phyloP scores from a whole-genome alignment of 2,113 vertebrate species.

The Platanista minor region DNA sequence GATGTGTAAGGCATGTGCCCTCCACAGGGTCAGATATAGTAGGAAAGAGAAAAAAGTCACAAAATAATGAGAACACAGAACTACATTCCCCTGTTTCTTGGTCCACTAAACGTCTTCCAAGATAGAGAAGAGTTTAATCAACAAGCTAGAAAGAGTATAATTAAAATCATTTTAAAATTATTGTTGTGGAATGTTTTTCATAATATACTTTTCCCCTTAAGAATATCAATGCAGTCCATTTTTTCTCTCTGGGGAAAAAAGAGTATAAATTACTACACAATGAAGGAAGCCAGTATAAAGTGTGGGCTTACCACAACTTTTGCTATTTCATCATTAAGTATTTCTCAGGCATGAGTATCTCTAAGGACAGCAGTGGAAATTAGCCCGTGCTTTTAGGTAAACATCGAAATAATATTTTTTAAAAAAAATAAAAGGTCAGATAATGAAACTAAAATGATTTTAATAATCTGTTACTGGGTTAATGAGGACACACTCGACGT shows the following conservation, averaged over 20 bases:
- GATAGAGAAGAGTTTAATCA: neutral
- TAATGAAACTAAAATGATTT: neutral
- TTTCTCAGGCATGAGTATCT: neutral
- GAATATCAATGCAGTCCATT: neutral
- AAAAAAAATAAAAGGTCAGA: neutral
- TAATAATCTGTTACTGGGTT: neutral
- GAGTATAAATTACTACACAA: too few relatives aligned
- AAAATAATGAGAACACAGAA: neutral
- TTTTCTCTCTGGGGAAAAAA: neutral
- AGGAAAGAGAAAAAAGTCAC: neutral
- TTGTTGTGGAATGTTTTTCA: neutral
- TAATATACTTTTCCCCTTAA: neutral
- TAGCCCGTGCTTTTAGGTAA: neutral
- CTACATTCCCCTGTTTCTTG: neutral
- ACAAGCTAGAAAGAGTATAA: neutral
- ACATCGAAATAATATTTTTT: neutral
- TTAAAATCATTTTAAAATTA: neutral
- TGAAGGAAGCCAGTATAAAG: neutral
- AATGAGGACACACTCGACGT: neutral
- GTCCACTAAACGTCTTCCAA: neutral
- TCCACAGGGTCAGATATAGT: neutral
- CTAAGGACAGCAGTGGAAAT: neutral
- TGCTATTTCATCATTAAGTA: neutral
- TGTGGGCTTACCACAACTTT: neutral
- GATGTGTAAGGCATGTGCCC: neutral